A percentile compares a stretch with the other conserved stretches of the same genome.
Evolutionary conservation across 2,888 invertebrate species (phyloP).

Genomic region (Meta bourneti): DNA sequence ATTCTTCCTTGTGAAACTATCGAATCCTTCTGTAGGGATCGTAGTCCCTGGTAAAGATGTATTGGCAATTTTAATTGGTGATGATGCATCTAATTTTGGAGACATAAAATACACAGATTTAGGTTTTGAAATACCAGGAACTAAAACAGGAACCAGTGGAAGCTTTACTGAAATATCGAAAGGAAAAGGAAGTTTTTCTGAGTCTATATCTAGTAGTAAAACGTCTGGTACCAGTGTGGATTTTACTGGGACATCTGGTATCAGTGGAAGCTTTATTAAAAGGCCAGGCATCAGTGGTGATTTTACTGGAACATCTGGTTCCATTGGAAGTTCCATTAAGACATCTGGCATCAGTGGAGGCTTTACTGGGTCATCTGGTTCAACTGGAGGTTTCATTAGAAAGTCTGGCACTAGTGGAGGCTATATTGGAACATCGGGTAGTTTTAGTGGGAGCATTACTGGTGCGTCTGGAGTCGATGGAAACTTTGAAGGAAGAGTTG

Average conservation of each 20-base stretch:
- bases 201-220: neutral
- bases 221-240: neutral
- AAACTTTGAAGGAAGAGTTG: too few relatives aligned
- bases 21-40: neutral
- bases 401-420: too few relatives aligned
- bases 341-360: too few relatives aligned
- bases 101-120: neutral
- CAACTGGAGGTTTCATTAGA: too few relatives aligned
- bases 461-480: too few relatives aligned
- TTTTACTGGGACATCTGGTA: neutral
- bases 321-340: too few relatives aligned
- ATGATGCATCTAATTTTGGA: neutral
- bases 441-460: too few relatives aligned
- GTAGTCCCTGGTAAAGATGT: neutral
- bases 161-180: neutral
- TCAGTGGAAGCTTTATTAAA: too few relatives aligned
- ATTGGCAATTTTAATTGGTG: conserved; percentile 9
- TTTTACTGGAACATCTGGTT: too few relatives aligned
- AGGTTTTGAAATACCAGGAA: neutral
- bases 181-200: neutral
- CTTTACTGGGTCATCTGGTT: too few relatives aligned
- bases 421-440: too few relatives aligned
- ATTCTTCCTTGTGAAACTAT: conserved; percentile 13
- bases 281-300: too few relatives aligned
- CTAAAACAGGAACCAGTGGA: neutral